Evolutionary conservation across 2,797 vertebrate genomes (phyloP).

Genomic region (Peromyscus nudipes): DNA sequence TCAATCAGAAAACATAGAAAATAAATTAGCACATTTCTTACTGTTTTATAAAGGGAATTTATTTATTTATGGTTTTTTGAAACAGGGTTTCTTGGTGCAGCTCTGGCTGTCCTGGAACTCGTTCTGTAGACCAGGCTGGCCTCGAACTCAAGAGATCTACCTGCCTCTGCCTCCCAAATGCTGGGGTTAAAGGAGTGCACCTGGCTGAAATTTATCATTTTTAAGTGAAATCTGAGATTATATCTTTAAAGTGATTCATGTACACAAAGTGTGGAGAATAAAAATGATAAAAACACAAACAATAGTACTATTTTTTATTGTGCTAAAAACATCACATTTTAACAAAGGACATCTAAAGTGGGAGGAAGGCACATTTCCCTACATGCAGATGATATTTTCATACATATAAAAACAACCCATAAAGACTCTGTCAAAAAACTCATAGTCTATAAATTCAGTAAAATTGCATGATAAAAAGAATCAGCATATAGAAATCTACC

Average conservation of each 20-base stretch:
- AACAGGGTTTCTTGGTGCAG: not conserved
- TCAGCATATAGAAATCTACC: not conserved
- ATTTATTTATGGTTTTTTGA: not conserved
- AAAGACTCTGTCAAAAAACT: not conserved
- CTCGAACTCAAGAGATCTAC: not conserved
- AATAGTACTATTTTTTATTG: conserved; percentile 29
- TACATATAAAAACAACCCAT: not conserved
- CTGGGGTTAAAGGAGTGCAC: not conserved
- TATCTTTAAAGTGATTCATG: conserved; percentile 40
- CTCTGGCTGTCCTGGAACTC: not conserved
- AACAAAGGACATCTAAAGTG: not conserved
- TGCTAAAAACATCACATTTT: conserved; percentile 25
- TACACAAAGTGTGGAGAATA: not conserved
- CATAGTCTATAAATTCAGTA: not conserved
- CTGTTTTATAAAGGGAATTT: conserved; percentile 38
- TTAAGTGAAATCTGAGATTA: conserved; percentile 41
- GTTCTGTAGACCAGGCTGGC: not conserved
- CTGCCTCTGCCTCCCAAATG: not conserved
- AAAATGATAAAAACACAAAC: conserved; percentile 50
- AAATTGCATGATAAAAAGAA: not conserved
- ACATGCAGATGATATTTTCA: not conserved
- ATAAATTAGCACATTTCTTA: conserved; percentile 54
- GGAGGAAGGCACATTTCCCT: not conserved
- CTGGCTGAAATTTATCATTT: not conserved
- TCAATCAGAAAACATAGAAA: conserved; percentile 7